Evolutionary conservation across 2,888 invertebrate species (phyloP), one percentile per base, ranked within the genome.

Genomic region (Lasioglossum malachurum): DNA sequence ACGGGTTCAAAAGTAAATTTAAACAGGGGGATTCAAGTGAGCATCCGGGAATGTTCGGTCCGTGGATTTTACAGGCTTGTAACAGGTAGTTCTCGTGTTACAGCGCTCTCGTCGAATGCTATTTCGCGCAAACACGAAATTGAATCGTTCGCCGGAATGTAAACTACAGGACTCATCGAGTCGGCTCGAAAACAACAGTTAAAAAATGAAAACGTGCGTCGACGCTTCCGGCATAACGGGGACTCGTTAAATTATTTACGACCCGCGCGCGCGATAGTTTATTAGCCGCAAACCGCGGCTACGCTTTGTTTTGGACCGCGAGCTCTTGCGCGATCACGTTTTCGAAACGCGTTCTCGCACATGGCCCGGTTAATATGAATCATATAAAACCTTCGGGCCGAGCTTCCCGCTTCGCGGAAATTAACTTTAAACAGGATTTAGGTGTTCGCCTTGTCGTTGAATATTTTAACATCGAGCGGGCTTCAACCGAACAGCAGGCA

Each of bases 191-290:
- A 67, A 35, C 67, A 69, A 69, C 35, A 10, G 23, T 23, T 38
- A 10, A 38, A 38, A 23, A 38, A 69, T 69, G 23, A n/a, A 41
- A 69, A 69, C 23, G 69, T 12, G n/a, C n/a, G 38, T 12, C 69
- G 69, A 69, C 35, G 35, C 35, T 23, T 12, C 23, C 3, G 35
- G 69, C 35, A 23, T 10, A 23, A 38, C 31, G 31, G 35, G 8
- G 8, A 23, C 35, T 67, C 41, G 57, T 75, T 64, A 41, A 67
- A 77, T 44, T 67, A 67, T 77, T 64, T 64, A 64, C 60, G 60
- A 31, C 14, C 16, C 60, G 16, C 12, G 60, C 60, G n/a, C 14
- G 5, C 49, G 12, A 31, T 49, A 35, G 31, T 74, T 49, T 46
- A 74, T 49, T 53, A n/a, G n/a, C 35, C 23, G 35, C 53, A 27